Evolutionary conservation across 2,113 vertebrate genomes (phyloP), one percentile per base, ranked within the genome.

Genomic region (Solea senegalensis): DNA sequence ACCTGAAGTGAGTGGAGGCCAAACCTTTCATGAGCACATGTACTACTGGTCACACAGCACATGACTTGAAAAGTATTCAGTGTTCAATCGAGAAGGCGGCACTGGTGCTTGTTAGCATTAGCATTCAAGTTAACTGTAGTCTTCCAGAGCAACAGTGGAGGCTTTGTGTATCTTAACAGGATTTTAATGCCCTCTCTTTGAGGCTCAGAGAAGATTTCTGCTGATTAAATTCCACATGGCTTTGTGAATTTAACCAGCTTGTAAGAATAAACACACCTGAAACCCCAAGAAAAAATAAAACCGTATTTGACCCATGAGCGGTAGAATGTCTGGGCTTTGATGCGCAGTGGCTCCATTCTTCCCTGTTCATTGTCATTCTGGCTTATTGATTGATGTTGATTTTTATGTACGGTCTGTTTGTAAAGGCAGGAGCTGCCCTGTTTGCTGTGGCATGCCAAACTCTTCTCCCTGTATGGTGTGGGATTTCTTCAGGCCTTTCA

Each of bases 101-200:
- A 56, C 53, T 4, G 66, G 16, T 72, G 34, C 64, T 74, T 72
- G 76, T 76, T 81, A 80, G 82, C 79, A 58, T 88, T 82, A 70
- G 73, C 65, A 65, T 72, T 65, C 59, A 77, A 80, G 69, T 61
- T 80, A 58, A 54, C 77, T 76, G 65, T 70, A 69, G 78, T 74
- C 74, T 89, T 76, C 62, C 73, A 9, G 65, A 75, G 74, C 82
- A 89, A 92, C 87, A 91, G 84, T 90, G 57, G 60, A 68, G 83
- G 80, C 90, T 90, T 92, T 92, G 91, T 92, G 80, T 78, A 34
- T 76, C 44, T 34, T 93, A 92, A 93, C 92, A 88, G 89, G 90
- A 92, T 93, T 93, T 88, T 84, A 90, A 88, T 91, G 82, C 84
- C 78, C 72, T 76, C 82, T 80, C 71, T 82, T 78, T 87, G 80